These are phyloP conservation scores for Balearica regulorum DNA, from an alignment of 2,797 vertebrate genomes.

Conservation along the genomic window DNA sequence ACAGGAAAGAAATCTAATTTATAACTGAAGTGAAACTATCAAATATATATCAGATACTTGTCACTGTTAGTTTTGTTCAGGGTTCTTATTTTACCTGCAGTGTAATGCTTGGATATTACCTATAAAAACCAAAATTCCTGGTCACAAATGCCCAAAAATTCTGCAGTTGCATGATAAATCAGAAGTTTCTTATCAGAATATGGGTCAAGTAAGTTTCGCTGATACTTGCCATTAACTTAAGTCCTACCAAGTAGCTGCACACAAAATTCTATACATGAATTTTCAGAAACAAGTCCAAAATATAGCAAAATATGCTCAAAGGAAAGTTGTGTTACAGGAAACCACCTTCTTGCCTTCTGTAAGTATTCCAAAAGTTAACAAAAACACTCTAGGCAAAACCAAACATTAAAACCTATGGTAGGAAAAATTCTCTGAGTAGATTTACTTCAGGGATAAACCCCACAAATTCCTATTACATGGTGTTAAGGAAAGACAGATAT, in stretches of 20 bases:
- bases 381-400: not conserved
- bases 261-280: not conserved
- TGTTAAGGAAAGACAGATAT: constrained; percentile 15
- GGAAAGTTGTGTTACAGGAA: not conserved
- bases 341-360: not conserved
- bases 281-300: not conserved
- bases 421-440: not conserved
- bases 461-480: not conserved
- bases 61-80: not conserved
- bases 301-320: not conserved
- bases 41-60: not conserved
- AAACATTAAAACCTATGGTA: not conserved
- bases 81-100: not conserved
- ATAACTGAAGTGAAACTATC: not conserved
- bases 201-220: not conserved
- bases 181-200: not conserved
- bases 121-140: not conserved
- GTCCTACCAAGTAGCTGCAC: not conserved
- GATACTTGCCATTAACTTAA: not conserved
- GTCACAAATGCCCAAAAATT: not conserved
- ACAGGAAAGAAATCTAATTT: not conserved
- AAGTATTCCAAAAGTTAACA: constrained; percentile 16
- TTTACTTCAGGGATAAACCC: constrained; percentile 22
- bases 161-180: not conserved
- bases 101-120: not conserved